A percentile compares a stretch with the other conserved stretches of the same genome.
Conservation (phyloP, 2,888 invertebrate species). For the Epinotia brunnichana region DNA sequence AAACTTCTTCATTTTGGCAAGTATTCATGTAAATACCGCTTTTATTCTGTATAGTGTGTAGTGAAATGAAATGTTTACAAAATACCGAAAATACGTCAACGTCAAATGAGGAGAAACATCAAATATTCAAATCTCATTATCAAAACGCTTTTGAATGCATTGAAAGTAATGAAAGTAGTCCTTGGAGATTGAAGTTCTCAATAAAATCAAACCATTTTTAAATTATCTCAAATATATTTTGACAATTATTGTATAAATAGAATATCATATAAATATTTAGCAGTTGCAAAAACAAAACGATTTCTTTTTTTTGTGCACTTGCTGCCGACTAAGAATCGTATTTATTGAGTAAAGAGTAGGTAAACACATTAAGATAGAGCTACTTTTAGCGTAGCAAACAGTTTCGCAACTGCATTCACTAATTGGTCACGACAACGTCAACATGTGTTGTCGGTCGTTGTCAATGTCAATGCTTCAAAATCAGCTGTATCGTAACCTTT, state of each 20-base stretch:
- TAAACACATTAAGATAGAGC: neutral
- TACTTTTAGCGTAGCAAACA: neutral
- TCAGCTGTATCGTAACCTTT: conserved; percentile 67
- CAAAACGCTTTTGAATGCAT: neutral
- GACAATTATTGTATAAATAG: neutral
- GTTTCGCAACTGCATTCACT: neutral
- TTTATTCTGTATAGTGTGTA: neutral
- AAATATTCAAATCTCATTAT: conserved; percentile 9
- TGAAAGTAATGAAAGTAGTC: neutral
- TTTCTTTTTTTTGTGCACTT: neutral
- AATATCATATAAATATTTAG: neutral
- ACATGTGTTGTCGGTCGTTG: neutral
- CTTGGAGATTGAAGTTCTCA: too few relatives aligned
- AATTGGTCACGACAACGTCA: conserved; percentile 14
- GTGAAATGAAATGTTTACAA: conserved; percentile 39
- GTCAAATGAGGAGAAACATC: neutral
- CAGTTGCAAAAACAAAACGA: conserved; percentile 4
- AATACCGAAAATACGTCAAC: conserved; percentile 21
- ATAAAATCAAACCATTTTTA: neutral
- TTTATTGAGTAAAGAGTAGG: too few relatives aligned
- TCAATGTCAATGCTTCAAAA: conserved; percentile 43
- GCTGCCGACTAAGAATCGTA: neutral
- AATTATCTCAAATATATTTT: too few relatives aligned
- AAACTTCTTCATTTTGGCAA: conserved; percentile 66
- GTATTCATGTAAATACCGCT: conserved; percentile 12